phyloP scores from a whole-genome alignment of 2,113 vertebrate genomes.

The Cavia porcellus region DNA sequence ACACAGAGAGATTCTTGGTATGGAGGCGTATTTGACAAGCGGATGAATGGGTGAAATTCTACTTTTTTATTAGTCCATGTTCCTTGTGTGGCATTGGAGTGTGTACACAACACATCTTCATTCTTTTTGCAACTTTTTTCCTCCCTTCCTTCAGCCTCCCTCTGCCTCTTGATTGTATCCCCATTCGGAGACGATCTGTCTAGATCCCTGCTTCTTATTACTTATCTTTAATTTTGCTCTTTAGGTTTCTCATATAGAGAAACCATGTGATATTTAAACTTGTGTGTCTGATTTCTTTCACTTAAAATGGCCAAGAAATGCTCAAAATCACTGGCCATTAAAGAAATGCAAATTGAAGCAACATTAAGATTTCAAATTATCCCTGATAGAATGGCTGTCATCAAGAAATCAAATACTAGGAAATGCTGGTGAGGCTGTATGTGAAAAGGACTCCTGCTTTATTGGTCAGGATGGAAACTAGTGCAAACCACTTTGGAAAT shows the following conservation, averaged over 20 bases:
- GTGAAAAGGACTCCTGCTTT: neutral
- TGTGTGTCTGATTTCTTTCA: neutral
- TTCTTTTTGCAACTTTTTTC: neutral
- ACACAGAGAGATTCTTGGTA: neutral
- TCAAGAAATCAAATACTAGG: neutral
- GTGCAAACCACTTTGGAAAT: neutral
- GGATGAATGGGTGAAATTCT: neutral
- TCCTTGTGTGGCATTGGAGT: neutral
- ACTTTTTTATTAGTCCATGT: neutral
- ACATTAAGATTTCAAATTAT: neutral
- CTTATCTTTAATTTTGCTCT: neutral
- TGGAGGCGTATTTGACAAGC: neutral
- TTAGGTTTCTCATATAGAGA: neutral
- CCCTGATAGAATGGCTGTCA: neutral
- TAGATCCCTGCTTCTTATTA: neutral
- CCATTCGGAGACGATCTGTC: neutral
- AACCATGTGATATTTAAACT: neutral
- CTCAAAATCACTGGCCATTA: neutral
- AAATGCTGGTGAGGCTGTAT: neutral
- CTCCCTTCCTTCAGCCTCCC: neutral
- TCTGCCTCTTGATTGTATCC: neutral
- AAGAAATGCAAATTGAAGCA: neutral
- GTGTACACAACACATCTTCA: neutral
- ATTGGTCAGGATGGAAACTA: neutral
- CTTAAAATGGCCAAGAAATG: neutral